phyloP scores from a whole-genome alignment of 2,113 vertebrate species.

The Nothobranchius kuhntae region DNA sequence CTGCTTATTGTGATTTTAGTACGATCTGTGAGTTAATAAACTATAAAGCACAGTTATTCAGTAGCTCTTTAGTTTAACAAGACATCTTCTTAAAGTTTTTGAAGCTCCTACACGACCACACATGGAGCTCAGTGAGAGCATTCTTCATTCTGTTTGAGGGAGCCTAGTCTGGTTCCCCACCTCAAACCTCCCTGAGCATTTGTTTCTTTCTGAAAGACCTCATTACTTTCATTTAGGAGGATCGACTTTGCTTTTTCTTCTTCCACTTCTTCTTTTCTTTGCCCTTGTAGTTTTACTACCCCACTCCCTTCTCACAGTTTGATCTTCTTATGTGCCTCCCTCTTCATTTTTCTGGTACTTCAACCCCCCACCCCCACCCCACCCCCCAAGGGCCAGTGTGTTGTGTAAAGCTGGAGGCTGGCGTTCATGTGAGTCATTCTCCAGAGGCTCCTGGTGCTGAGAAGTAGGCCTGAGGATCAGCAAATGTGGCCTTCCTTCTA shows the following conservation, averaged over 20 bases:
- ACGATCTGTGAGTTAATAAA: too few relatives aligned
- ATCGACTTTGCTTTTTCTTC: conserved; percentile 4
- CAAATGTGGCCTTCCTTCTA: conserved; percentile 58
- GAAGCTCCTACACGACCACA: not conserved
- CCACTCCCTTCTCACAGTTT: conserved; percentile 36
- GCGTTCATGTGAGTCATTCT: conserved; percentile 32
- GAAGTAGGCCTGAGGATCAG: conserved; percentile 52
- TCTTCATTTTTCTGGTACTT: conserved; percentile 10
- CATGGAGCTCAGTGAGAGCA: conserved; percentile 18
- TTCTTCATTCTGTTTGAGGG: conserved; percentile 42
- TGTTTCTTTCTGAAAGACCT: conserved; percentile 39
- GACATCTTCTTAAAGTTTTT: conserved; percentile 17
- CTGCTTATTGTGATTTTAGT: too few relatives aligned
- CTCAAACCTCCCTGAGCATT: conserved; percentile 35
- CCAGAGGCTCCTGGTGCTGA: conserved; percentile 43
- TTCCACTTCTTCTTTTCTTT: conserved; percentile 12
- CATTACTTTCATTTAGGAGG: conserved; percentile 26
- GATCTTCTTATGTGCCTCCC: conserved; percentile 36
- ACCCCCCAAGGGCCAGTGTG: conserved; percentile 13
- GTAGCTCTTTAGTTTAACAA: conserved; percentile 29
- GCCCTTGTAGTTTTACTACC: conserved; percentile 18
- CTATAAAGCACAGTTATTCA: conserved; percentile 2
- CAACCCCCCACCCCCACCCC: not conserved
- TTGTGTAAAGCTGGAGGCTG: conserved; percentile 22
- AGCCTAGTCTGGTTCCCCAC: conserved; percentile 29